Percentiles rank a stretch among this genome's conserved stretches.
Evolutionary conservation across 2,888 invertebrate genomes (phyloP).

Genomic region (Campaea margaritaria): DNA sequence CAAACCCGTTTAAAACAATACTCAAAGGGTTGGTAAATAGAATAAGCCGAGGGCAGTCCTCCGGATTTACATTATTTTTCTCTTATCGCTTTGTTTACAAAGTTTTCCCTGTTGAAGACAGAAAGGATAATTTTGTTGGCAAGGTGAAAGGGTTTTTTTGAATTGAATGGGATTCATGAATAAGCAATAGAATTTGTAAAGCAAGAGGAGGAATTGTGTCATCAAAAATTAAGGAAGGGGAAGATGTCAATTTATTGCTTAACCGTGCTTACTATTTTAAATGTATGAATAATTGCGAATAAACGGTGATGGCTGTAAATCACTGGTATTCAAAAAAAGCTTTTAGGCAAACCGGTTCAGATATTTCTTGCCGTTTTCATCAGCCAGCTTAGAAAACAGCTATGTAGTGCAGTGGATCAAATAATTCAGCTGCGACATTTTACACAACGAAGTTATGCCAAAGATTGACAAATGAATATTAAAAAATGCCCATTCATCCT

Average conservation of each 20-base stretch:
- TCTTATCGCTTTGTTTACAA: slow-evolving; percentile 32
- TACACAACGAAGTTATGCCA: no score
- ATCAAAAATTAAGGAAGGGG: background rate
- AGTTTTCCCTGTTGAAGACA: slow-evolving; percentile 22
- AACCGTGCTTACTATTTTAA: background rate
- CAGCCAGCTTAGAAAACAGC: no score
- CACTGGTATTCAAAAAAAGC: no score
- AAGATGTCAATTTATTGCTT: background rate
- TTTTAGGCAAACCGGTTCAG: no score
- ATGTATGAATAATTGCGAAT: no score
- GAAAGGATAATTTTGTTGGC: slow-evolving; percentile 26
- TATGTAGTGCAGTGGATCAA: no score
- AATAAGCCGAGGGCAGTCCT: slow-evolving; percentile 31
- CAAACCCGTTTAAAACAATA: slow-evolving; percentile 28
- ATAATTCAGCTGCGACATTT: no score
- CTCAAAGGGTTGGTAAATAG: slow-evolving; percentile 29
- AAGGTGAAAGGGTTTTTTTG: slow-evolving; percentile 25
- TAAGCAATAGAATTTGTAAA: slow-evolving; percentile 6
- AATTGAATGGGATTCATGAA: slow-evolving; percentile 25
- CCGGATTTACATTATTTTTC: slow-evolving; percentile 25
- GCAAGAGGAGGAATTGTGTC: background rate
- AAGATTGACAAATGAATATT: no score
- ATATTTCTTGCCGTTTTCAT: no score
- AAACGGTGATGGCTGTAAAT: no score
- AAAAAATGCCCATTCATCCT: no score